Conservation (phyloP, 2,888 invertebrate genomes). For the Erebia aethiops region DNA sequence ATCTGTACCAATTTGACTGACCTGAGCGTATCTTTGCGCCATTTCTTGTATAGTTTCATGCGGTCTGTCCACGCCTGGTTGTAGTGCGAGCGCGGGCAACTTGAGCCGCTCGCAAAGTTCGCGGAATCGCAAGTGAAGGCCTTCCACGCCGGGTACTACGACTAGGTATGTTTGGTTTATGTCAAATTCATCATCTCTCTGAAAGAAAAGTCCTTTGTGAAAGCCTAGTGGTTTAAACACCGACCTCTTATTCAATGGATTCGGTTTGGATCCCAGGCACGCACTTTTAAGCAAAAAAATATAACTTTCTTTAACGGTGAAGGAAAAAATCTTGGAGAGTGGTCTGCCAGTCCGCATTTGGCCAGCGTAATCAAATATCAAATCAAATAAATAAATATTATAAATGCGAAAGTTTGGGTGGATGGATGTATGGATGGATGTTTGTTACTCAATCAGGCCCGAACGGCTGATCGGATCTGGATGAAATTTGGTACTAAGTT, state of each 20-base stretch:
- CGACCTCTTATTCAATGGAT: not conserved
- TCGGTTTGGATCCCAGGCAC: too few species aligned
- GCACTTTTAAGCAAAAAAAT: too few species aligned
- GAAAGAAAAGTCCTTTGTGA: slow-evolving; percentile 19
- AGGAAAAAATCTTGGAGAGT: too few species aligned
- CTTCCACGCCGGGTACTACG: slow-evolving; percentile 60
- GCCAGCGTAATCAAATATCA: too few species aligned
- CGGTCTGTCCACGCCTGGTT: slow-evolving; percentile 51
- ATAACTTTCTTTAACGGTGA: too few species aligned
- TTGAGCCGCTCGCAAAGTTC: slow-evolving; percentile 55
- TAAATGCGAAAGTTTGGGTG: too few species aligned
- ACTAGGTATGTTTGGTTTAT: slow-evolving; percentile 48
- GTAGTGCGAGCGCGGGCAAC: slow-evolving; percentile 54
- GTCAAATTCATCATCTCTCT: slow-evolving; percentile 57
- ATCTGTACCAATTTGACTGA: slow-evolving; percentile 40
- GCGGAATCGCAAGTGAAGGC: slow-evolving; percentile 51
- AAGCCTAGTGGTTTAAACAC: not conserved
- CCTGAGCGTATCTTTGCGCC: slow-evolving; percentile 54
- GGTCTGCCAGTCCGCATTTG: too few species aligned
- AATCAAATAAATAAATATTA: too few species aligned
- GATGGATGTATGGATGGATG: too few species aligned
- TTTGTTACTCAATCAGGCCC: too few species aligned
- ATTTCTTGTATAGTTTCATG: slow-evolving; percentile 51
- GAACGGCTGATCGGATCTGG: too few species aligned
- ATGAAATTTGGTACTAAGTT: too few species aligned